Conservation (phyloP, 2,797 vertebrate genomes). For the Chloroceryle amazona region DNA sequence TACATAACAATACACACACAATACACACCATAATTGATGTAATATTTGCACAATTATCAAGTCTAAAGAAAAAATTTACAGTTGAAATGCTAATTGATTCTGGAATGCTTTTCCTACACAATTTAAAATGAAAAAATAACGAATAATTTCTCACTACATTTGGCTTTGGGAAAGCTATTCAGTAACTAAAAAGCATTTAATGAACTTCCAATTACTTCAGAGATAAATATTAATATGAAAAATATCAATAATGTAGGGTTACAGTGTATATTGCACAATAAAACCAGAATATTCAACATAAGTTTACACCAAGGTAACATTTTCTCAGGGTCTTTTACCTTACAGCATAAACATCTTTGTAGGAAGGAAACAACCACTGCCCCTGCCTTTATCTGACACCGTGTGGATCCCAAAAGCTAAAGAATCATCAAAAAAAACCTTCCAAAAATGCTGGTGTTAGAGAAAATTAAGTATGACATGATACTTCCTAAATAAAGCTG, state of each 20-base stretch:
- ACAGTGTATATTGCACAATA: background rate
- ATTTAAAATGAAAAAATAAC: background rate
- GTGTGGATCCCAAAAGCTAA: background rate
- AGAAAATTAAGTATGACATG: background rate
- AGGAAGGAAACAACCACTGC: background rate
- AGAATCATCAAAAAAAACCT: background rate
- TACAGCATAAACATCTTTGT: background rate
- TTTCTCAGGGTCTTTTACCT: background rate
- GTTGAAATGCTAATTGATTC: slow-evolving; percentile 19
- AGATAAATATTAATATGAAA: background rate
- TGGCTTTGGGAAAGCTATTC: background rate
- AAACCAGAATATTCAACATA: background rate
- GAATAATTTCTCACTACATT: background rate
- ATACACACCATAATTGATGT: background rate
- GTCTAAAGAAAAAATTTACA: background rate
- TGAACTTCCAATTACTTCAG: background rate
- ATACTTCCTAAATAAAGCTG: background rate
- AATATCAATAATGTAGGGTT: background rate
- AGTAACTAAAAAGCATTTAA: background rate
- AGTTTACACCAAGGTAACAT: background rate
- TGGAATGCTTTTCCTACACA: background rate
- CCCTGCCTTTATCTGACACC: background rate
- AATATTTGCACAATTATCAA: slow-evolving; percentile 1
- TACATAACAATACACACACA: background rate
- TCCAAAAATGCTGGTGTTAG: background rate